These are phyloP conservation scores for Lacanobia wlatinum DNA, from an alignment of 2,888 invertebrate genomes.

Conservation along the genomic window DNA sequence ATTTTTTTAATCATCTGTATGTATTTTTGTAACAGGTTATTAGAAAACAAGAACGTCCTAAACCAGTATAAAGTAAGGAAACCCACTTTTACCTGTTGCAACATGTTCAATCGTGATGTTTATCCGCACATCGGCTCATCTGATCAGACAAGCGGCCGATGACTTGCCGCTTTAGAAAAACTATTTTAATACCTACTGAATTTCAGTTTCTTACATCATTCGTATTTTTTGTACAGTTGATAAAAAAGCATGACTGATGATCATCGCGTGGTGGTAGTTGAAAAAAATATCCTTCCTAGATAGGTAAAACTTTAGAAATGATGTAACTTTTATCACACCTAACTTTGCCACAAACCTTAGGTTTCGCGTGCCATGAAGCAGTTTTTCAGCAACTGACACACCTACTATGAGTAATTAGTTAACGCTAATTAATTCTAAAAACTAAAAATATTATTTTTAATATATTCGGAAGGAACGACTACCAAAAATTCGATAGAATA, in stretches of 20 bases:
- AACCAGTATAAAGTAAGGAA: background rate
- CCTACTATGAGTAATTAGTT: slow-evolving; percentile 19
- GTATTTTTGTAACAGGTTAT: too few species aligned
- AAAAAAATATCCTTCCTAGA: slow-evolving; percentile 11
- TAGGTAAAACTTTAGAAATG: background rate
- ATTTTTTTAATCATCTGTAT: too few species aligned
- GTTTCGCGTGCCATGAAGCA: slow-evolving; percentile 19
- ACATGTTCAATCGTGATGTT: slow-evolving; percentile 16
- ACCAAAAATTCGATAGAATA: too few species aligned
- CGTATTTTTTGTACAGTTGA: slow-evolving; percentile 3
- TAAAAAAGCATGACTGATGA: slow-evolving; percentile 5
- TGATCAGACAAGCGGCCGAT: background rate
- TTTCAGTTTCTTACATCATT: slow-evolving; percentile 46
- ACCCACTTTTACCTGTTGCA: background rate
- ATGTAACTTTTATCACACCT: background rate
- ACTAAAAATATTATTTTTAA: background rate
- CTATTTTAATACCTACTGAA: slow-evolving; percentile 19
- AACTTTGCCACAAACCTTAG: background rate
- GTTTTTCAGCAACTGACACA: slow-evolving; percentile 10
- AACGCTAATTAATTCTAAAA: too few species aligned
- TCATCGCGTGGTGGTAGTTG: background rate
- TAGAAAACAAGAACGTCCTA: background rate
- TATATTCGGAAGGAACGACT: too few species aligned
- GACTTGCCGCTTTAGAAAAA: slow-evolving; percentile 28
- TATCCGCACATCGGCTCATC: background rate